These are phyloP conservation scores for Xanthostigma xanthostigma DNA, from an alignment of 2,888 invertebrate species.

Conservation along the genomic window DNA sequence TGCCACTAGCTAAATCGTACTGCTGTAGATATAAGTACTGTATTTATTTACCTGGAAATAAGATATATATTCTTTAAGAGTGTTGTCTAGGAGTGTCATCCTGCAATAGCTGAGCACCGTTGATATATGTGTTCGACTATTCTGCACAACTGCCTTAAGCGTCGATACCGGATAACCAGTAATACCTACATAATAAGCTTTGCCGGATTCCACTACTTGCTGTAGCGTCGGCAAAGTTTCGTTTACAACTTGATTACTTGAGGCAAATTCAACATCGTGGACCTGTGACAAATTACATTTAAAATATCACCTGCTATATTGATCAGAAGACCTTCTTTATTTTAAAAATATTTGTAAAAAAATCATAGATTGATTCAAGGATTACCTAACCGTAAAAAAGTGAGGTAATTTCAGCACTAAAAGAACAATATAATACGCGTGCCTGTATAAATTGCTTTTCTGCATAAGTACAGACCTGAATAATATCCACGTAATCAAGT, in stretches of 20 bases:
- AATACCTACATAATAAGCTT: slow-evolving; percentile 66
- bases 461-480: slow-evolving; percentile 48
- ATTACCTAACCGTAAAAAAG: too few species aligned
- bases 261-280: slow-evolving; percentile 85
- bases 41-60: slow-evolving; percentile 49
- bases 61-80: slow-evolving; percentile 53
- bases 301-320: too few species aligned
- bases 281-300: slow-evolving; percentile 37
- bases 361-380: too few species aligned
- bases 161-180: slow-evolving; percentile 72
- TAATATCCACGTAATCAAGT: slow-evolving; percentile 71
- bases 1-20: too few species aligned
- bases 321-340: too few species aligned
- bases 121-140: slow-evolving; percentile 46
- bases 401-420: too few species aligned
- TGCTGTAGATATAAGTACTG: neutral
- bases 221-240: slow-evolving; percentile 77
- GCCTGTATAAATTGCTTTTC: neutral
- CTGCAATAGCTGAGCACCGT: slow-evolving; percentile 68
- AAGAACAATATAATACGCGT: neutral
- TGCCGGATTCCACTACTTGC: slow-evolving; percentile 52
- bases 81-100: slow-evolving; percentile 64
- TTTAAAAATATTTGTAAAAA: too few species aligned
- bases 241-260: slow-evolving; percentile 56
- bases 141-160: slow-evolving; percentile 58